Conservation (phyloP, 2,113 vertebrate genomes). For the Macroglossus sobrinus region DNA sequence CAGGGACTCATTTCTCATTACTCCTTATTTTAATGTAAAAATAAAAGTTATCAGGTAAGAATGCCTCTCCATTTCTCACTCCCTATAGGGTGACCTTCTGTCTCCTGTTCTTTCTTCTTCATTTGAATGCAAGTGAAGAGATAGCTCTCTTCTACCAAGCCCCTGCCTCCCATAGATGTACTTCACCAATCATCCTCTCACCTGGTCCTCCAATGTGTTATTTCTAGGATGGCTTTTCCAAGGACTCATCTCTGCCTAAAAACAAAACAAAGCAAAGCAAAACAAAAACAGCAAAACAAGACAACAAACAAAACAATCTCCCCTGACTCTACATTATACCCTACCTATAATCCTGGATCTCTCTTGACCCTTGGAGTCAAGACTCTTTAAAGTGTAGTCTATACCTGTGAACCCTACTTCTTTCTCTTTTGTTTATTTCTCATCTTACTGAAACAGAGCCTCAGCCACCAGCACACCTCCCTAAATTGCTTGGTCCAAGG, state of each 20-base stretch:
- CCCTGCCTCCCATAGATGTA: neutral
- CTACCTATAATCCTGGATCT: neutral
- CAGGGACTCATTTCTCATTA: neutral
- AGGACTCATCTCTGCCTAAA: neutral
- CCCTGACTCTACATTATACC: neutral
- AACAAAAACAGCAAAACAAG: neutral
- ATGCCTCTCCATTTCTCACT: neutral
- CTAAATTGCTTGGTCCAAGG: neutral
- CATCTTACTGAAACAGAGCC: neutral
- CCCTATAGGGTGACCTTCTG: neutral
- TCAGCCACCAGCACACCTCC: neutral
- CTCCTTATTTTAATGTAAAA: neutral
- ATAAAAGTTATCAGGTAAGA: neutral
- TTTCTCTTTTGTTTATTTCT: neutral
- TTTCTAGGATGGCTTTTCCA: neutral
- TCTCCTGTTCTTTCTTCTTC: neutral
- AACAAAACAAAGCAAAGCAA: neutral
- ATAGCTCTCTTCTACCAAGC: neutral
- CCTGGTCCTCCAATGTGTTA: neutral
- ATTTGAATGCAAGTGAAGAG: neutral
- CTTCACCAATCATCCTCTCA: neutral
- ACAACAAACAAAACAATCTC: neutral
- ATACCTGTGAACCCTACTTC: neutral
- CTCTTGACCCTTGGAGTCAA: neutral
- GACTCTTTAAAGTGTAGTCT: neutral